Evolutionary conservation across 1,140 invertebrate species (phyloP).

Genomic region (Caenorhabditis brenneri): DNA sequence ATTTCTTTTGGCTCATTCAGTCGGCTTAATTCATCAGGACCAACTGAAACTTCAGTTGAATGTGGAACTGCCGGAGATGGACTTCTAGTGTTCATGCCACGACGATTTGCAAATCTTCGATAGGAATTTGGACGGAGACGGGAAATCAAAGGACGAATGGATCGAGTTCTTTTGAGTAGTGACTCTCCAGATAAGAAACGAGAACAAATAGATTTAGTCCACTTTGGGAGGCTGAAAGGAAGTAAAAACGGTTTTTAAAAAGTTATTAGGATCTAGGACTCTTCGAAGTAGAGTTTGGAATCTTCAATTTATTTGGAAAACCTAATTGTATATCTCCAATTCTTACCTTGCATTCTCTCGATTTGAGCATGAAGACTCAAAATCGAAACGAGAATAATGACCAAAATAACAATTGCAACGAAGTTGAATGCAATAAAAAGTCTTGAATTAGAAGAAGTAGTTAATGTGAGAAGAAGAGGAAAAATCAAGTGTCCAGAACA

Average conservation of each 20-base stretch:
- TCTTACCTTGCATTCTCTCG: slow-evolving; percentile 36
- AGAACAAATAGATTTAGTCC: slow-evolving; percentile 42
- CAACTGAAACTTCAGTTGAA: slow-evolving; percentile 8
- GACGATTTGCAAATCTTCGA: slow-evolving; percentile 32
- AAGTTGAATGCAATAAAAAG: slow-evolving; percentile 46
- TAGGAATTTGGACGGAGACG: slow-evolving; percentile 46
- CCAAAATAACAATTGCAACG: slow-evolving; percentile 33
- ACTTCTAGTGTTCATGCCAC: neutral
- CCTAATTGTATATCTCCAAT: neutral
- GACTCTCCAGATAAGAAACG: slow-evolving; percentile 42
- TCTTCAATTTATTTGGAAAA: no score
- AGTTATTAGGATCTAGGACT: no score
- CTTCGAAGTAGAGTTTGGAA: no score
- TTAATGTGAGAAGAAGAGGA: slow-evolving; percentile 30
- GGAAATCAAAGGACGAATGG: slow-evolving; percentile 44
- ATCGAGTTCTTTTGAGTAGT: slow-evolving; percentile 42
- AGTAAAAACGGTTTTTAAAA: no score
- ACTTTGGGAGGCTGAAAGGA: slow-evolving; percentile 43
- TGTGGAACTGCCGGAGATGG: slow-evolving; percentile 16
- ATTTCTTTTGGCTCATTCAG: neutral
- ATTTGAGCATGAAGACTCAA: slow-evolving; percentile 47
- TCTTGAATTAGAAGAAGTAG: slow-evolving; percentile 13
- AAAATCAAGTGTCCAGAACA: slow-evolving; percentile 37
- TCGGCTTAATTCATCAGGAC: slow-evolving; percentile 1
- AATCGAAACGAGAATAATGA: slow-evolving; percentile 37